Evolutionary conservation across 2,113 vertebrate genomes (phyloP).

Genomic region (Mesocricetus auratus): DNA sequence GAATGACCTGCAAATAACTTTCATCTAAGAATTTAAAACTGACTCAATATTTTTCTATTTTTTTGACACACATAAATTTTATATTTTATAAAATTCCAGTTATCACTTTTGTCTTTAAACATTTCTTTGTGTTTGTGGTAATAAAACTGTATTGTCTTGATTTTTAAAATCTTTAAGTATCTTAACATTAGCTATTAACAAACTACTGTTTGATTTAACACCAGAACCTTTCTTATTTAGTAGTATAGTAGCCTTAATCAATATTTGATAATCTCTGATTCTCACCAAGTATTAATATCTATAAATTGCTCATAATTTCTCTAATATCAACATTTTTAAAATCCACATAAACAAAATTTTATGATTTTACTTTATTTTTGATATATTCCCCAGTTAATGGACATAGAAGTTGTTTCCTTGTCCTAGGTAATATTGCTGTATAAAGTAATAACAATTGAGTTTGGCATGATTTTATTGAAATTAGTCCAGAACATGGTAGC

Average conservation of each 20-base stretch:
- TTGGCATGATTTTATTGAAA: neutral
- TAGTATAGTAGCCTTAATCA: neutral
- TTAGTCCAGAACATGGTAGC: neutral
- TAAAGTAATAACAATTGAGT: neutral
- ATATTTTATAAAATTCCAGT: neutral
- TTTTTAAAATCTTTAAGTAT: neutral
- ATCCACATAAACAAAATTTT: neutral
- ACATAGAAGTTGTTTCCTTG: neutral
- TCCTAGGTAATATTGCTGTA: neutral
- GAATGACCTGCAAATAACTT: neutral
- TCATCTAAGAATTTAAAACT: neutral
- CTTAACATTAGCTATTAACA: too few species aligned
- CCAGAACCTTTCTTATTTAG: neutral
- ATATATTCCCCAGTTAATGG: neutral
- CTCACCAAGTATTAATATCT: fast-evolving
- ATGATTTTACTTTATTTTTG: neutral
- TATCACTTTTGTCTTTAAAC: neutral
- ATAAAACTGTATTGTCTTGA: neutral
- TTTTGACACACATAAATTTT: neutral
- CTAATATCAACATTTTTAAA: neutral
- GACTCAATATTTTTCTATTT: neutral
- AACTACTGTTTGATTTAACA: neutral
- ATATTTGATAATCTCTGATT: neutral
- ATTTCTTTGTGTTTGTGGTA: neutral
- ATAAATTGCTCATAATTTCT: neutral